phyloP scores from a whole-genome alignment of 2,797 vertebrate genomes.

The Naso thynnoides region DNA sequence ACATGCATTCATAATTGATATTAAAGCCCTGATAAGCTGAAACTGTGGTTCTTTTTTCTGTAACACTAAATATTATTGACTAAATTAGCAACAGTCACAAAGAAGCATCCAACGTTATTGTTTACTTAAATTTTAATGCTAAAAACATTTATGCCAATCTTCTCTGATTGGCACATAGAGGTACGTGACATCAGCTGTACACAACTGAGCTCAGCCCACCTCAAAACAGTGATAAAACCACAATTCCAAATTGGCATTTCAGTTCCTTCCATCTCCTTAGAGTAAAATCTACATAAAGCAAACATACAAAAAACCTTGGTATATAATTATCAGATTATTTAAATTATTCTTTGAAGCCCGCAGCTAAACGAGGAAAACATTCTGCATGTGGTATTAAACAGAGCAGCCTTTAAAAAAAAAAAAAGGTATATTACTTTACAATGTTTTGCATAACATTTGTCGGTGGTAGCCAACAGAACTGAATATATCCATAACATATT shows the following conservation, averaged over 20 bases:
- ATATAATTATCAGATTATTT: slow-evolving; percentile 24
- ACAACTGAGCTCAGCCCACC: no score
- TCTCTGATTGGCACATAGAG: no score
- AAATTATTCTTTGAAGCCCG: slow-evolving; percentile 45
- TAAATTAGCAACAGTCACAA: no score
- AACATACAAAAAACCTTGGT: neutral
- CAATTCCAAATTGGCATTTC: neutral
- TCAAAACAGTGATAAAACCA: no score
- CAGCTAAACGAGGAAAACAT: slow-evolving; percentile 23
- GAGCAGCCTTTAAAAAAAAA: slow-evolving; percentile 59
- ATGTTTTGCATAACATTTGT: slow-evolving; percentile 41
- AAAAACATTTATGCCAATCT: no score
- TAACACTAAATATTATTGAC: no score
- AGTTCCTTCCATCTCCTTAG: neutral
- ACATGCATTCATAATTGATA: no score
- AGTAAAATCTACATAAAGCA: neutral
- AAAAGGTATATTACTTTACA: slow-evolving; percentile 34
- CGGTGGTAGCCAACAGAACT: slow-evolving; percentile 30
- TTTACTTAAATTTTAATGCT: no score
- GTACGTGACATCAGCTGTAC: no score
- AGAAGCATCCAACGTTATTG: no score
- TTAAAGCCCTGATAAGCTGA: no score
- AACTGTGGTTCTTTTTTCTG: no score
- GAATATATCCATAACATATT: slow-evolving; percentile 20
- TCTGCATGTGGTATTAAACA: slow-evolving; percentile 24